A percentile compares a stretch with the other conserved stretches of the same genome.
Evolutionary conservation across 2,888 invertebrate genomes (phyloP).

Genomic region (Xiphydria camelus): DNA sequence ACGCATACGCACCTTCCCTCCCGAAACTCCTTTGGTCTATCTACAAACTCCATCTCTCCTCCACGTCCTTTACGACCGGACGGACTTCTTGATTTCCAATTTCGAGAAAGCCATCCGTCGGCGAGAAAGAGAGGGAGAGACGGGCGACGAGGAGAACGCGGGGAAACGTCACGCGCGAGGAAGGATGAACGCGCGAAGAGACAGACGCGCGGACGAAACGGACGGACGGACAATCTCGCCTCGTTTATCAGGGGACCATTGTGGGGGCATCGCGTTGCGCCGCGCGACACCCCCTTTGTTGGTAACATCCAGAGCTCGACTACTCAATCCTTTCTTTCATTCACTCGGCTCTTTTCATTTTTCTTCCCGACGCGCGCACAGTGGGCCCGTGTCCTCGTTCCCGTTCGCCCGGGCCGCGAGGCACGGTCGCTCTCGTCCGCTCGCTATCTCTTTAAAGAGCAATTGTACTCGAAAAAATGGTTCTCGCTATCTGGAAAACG

Average conservation of each 20-base stretch:
- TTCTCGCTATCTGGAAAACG: conserved; percentile 34
- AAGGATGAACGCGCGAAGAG: conserved; percentile 17
- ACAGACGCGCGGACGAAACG: conserved; percentile 29
- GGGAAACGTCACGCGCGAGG: conserved; percentile 5
- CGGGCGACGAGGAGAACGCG: conserved; percentile 17
- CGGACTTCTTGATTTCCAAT: too few species aligned
- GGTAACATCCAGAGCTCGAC: conserved; percentile 48
- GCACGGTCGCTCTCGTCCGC: conserved; percentile 19
- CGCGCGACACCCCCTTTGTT: conserved; percentile 54
- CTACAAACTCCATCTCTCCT: neutral
- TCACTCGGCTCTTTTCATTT: conserved; percentile 48
- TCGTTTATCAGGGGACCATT: conserved; percentile 56
- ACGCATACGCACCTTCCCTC: neutral
- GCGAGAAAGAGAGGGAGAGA: conserved; percentile 17
- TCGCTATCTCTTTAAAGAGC: conserved; percentile 40
- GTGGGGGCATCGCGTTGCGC: conserved; percentile 46
- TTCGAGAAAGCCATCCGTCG: too few species aligned
- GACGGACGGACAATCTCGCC: conserved; percentile 53
- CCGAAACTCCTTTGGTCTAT: neutral
- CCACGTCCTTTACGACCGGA: too few species aligned
- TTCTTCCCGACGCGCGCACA: conserved; percentile 28
- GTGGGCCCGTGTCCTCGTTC: conserved; percentile 16
- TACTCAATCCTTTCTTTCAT: conserved; percentile 56
- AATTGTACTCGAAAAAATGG: conserved; percentile 42
- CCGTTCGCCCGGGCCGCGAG: too few species aligned